Evolutionary conservation across 2,113 vertebrate genomes (phyloP).

Genomic region (Pygoscelis adeliae): DNA sequence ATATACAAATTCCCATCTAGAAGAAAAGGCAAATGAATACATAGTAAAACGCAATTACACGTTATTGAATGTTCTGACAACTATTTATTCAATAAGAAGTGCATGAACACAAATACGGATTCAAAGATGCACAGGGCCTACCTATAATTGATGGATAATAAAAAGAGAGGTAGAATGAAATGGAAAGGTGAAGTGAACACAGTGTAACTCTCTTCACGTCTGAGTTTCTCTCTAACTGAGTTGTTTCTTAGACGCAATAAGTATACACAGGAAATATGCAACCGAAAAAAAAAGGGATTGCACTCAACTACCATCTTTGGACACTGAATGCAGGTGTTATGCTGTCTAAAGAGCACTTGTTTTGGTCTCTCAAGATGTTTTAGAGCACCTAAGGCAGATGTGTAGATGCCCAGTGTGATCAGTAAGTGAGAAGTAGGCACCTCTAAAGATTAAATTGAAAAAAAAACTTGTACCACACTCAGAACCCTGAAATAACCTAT

Average conservation of each 20-base stretch:
- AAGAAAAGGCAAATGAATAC: conserved; percentile 44
- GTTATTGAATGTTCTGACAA: background rate
- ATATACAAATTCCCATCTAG: background rate
- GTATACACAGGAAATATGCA: background rate
- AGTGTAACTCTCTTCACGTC: background rate
- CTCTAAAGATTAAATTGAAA: background rate
- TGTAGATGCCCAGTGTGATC: background rate
- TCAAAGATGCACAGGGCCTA: background rate
- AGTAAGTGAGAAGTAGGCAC: background rate
- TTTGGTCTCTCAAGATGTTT: background rate
- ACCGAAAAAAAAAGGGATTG: accelerated
- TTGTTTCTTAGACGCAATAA: background rate
- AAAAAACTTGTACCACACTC: background rate
- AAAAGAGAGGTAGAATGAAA: background rate
- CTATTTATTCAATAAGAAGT: background rate
- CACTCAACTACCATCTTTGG: background rate
- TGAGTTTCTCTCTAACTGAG: background rate
- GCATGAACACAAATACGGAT: background rate
- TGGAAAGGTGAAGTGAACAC: background rate
- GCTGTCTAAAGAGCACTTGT: background rate
- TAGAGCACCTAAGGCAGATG: background rate
- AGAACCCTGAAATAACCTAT: background rate
- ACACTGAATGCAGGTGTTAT: background rate
- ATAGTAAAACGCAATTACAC: conserved; percentile 19
- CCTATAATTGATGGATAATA: background rate